Base-by-base conservation (phyloP, 2,797 vertebrate genomes). In the Sebastes vulpes region DNA sequence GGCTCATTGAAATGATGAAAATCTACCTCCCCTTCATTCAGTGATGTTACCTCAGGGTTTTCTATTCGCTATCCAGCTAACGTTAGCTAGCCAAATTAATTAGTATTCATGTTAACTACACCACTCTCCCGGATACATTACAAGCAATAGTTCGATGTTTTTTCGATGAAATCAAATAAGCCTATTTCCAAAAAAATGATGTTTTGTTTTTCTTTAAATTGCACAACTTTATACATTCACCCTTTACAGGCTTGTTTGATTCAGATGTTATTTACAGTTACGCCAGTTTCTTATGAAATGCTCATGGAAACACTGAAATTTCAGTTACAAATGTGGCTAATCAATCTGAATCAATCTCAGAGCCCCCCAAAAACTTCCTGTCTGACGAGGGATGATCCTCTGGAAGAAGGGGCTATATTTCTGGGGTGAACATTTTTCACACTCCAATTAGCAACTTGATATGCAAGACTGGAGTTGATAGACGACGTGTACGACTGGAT, bases 301-400 rank as follows among this genome's bases (percentile, higher is more conserved):
- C 16, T 20, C 1, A 0, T 31, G 9, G 23, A 54, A 50, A 20
- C 3, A 0, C 28, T 29, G 23, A 54, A 5, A 42, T 28, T 21
- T 32, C 12, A 57, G 9, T 28, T 32, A 6, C n/a, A 35, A 25
- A 35, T 31, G 2, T 23, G 50, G 16, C 18, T 42, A 32, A 20
- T 48, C 3, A 56, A 60, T 32, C 31, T 32, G 31, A 32, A 4
- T 31, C 38, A 16, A 42, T 46, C 42, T 38, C 35, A 38, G 35
- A 38, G 0, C 5, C 12, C 35, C 35, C 12, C 5, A 38, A 38
- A 38, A 38, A 38, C 12, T 0, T 14, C 35, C 0, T 1, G 35
- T 38, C 12, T 38, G 35, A 38, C 5, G 35, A 38, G 0, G 35
- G 14, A 46, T 18, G 2, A 46, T 0, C 16, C 42, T 18, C 42